Base-by-base conservation (phyloP, 2,888 invertebrate species). In the Epistrophe eligans region DNA sequence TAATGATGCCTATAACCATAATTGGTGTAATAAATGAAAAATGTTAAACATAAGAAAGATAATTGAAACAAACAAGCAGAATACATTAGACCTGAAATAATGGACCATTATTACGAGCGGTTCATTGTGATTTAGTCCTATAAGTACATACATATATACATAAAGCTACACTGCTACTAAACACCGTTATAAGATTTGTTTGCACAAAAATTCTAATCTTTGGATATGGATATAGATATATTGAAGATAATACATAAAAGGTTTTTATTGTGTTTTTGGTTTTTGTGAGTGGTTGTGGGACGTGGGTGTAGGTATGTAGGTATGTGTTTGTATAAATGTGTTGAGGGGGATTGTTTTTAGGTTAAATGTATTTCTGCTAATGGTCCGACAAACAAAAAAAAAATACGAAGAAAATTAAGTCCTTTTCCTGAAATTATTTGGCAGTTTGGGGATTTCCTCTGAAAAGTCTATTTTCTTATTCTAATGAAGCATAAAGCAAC, bases 61-160 rank as follows among this genome's bases (percentile, higher is more conserved):
- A 67, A 67, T 67, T 67, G 67, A 67, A 67, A 67, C 67, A 67
- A 67, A 67, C 67, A 67, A 67, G 67, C 50, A 67, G 67, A 67
- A 67, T 67, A 67, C 67, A 67, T 67, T 67, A 67, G 67, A 67
- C 50, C 35, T 35, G 13, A 50, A 67, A 67, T 67, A 67, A 67
- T 67, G 67, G 67, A 35, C 67, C 67, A 67, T 67, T 67, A 67
- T 50, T 67, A 50, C 48, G 67, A 67, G 67, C 67, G 67, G 67
- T 50, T 67, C 67, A 67, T 67, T 50, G 67, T 67, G 67, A 67
- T 67, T 67, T 67, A 67, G 67, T 35, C 50, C n/a, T 32, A 15
- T n/a, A 24, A 24, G 24, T 2, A 24, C 3, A 24, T 24, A 24
- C 24, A 24, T 24, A 24, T 24, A 24, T 24, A 24, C 24, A 24